A percentile compares a stretch with the other conserved stretches of the same genome.
Evolutionary conservation across 53 echinoderm and acorn worm species (phyloP).

Genomic region (Hippasteria phrygiana): DNA sequence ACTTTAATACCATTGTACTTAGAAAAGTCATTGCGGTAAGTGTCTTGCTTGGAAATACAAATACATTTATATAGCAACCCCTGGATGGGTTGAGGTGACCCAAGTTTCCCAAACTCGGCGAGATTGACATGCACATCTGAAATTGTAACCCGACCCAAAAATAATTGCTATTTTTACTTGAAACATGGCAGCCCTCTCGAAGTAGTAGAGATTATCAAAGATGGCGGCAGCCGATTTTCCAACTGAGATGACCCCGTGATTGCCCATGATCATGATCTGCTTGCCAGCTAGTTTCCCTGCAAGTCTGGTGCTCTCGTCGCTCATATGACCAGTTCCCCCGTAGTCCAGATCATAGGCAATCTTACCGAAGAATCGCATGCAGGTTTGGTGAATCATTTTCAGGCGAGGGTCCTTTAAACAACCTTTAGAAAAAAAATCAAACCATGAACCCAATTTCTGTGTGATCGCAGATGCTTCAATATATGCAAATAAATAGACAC

Average conservation of each 20-base stretch:
- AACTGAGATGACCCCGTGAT: slow-evolving; percentile 81
- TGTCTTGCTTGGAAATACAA: too few species aligned
- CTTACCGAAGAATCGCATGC: slow-evolving; percentile 78
- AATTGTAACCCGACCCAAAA: too few species aligned
- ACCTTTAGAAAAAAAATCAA: slow-evolving; percentile 46
- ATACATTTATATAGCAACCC: too few species aligned
- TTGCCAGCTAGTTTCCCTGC: slow-evolving; percentile 65
- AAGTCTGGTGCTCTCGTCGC: slow-evolving; percentile 75
- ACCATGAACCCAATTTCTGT: background rate
- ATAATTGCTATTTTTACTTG: slow-evolving; percentile 64
- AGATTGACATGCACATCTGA: too few species aligned
- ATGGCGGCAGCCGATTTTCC: slow-evolving; percentile 71
- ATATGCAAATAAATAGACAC: background rate
- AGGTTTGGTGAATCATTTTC: slow-evolving; percentile 78
- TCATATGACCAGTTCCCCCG: slow-evolving; percentile 64
- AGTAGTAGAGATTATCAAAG: slow-evolving; percentile 85
- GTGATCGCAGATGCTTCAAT: background rate
- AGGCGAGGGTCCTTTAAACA: slow-evolving; percentile 74
- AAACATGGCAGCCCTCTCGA: slow-evolving; percentile 81
- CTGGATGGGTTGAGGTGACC: too few species aligned
- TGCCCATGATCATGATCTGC: slow-evolving; percentile 83
- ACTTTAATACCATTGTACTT: too few species aligned
- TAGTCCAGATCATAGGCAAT: slow-evolving; percentile 84
- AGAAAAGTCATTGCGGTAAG: too few species aligned
- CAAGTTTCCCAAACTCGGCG: too few species aligned